phyloP scores from a whole-genome alignment of 2,113 vertebrate genomes.

The Phainopepla nitens region DNA sequence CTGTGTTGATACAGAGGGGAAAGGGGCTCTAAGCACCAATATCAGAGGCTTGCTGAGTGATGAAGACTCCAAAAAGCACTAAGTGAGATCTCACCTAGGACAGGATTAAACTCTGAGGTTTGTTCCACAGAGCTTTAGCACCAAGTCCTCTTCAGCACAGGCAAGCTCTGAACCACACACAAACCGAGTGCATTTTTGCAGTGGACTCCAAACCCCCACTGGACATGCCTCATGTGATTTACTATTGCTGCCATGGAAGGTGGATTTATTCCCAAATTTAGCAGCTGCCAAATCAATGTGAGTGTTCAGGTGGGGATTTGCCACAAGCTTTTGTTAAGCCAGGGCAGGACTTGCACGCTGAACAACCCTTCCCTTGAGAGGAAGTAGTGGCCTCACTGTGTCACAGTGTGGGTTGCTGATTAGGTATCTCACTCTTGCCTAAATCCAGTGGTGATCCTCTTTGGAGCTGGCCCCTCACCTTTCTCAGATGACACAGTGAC shows the following conservation, averaged over 20 bases:
- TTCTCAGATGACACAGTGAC: not conserved
- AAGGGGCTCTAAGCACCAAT: not conserved
- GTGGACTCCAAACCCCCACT: not conserved
- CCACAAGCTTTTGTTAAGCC: not conserved
- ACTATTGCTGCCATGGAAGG: not conserved
- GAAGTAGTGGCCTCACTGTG: not conserved
- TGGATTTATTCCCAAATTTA: slow-evolving; percentile 30
- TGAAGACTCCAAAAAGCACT: not conserved
- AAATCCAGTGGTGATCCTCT: not conserved
- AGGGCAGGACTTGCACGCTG: not conserved
- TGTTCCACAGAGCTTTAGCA: not conserved
- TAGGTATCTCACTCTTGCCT: not conserved
- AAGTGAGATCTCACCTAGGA: not conserved
- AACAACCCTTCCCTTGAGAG: not conserved
- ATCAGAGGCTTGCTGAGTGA: not conserved
- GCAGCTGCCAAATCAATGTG: not conserved
- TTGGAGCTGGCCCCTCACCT: not conserved
- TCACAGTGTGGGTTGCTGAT: fast-evolving
- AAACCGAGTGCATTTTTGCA: not conserved
- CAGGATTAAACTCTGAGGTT: not conserved
- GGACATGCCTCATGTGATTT: not conserved
- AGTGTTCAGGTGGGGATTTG: not conserved
- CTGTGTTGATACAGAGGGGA: not conserved
- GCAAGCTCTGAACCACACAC: not conserved
- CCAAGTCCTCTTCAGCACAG: not conserved